Evolutionary conservation across 2,113 vertebrate species (phyloP), one percentile per base, ranked within the genome.

Genomic region (Vidua chalybeata): DNA sequence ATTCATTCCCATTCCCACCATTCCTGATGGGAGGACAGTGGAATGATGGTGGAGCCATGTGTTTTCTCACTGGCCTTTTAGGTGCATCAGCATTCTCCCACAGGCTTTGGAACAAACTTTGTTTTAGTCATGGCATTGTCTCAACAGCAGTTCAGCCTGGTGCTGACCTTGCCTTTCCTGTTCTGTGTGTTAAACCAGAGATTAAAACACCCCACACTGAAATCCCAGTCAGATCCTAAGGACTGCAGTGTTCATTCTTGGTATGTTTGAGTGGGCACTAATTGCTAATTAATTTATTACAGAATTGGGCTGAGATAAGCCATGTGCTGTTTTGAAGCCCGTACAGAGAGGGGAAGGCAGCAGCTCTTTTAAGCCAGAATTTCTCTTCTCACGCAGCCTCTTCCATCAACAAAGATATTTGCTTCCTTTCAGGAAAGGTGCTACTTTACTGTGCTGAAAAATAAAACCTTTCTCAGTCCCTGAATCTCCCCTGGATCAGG

Each of bases 111-210:
- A 45, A 62, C 86, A 67, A 69, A 71, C 63, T 83, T 72, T 91
- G 89, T 56, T 94, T 86, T 67, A 48, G 43, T 48, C 63, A 81
- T 78, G 93, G 89, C 56, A 77, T 48, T 81, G 89, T 80, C 89
- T 80, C 86, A 52, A 13, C 46, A 58, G 71, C 64, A 78, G 89
- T 72, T 92, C 92, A 89, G 58, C 31, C 51, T 0, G 62, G 8
- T 73, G 75, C 54, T 93, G 96, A 95, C 95, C 95, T 93, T 64
- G 58, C n/a, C 88, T 95, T 96, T 95, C 95, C 94, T 92, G 95
- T 80, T 86, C 63, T 20, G 62, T 28, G 17, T 19, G 41, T 64
- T 83, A 61, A 87, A 84, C 3, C 7, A 13, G 63, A 52, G 39
- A 8, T 64, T 46, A 33, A 85, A 96, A 43, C 39, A 30, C 7